Conservation (phyloP, 2,113 vertebrate species). For the Galbula dea region DNA sequence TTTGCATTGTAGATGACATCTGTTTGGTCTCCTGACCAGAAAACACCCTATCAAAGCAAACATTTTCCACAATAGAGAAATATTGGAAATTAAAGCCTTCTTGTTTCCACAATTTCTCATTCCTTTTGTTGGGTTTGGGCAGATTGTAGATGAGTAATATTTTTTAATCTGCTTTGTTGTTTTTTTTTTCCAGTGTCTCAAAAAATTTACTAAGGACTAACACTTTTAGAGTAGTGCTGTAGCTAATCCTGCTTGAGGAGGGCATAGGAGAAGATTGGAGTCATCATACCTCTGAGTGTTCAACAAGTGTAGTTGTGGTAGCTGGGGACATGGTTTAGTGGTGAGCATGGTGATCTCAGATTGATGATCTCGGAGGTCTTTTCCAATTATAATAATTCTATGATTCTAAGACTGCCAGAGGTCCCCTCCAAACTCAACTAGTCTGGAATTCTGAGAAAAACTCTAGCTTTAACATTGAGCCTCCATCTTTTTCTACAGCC, state of each 20-base stretch:
- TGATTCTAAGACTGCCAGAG: background rate
- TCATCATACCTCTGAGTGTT: no score
- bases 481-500: background rate
- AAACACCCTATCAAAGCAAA: background rate
- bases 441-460: background rate
- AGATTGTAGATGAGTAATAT: background rate
- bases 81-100: background rate
- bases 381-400: no score
- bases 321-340: no score
- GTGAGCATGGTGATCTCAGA: no score
- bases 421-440: background rate
- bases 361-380: no score
- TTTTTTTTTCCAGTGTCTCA: background rate
- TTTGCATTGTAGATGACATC: background rate
- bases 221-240: background rate
- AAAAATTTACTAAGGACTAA: background rate
- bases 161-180: background rate
- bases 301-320: no score
- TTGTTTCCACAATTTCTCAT: background rate
- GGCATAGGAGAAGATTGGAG: background rate
- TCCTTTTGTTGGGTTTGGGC: background rate
- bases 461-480: background rate
- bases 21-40: background rate
- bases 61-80: background rate
- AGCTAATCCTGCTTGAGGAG: background rate